A percentile compares a stretch with the other conserved stretches of the same genome.
Conservation (phyloP, 2,888 invertebrate genomes). For the Lasioglossum vierecki region DNA sequence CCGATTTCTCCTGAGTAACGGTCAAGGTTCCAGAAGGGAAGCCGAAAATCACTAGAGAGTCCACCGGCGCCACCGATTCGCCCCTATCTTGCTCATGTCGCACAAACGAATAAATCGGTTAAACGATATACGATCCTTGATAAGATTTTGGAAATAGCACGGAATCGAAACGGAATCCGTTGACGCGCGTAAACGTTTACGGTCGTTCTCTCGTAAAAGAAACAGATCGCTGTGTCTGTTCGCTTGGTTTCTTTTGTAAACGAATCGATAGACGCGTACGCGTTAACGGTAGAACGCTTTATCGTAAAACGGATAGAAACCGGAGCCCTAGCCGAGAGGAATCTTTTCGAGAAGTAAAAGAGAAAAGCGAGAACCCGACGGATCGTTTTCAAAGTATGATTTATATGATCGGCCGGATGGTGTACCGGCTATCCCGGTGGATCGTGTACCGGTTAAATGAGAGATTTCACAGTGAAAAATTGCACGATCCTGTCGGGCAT, state of each 20-base stretch:
- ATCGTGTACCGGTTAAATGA: conserved; percentile 43
- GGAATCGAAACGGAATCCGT: background rate
- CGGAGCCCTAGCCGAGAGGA: conserved; percentile 3
- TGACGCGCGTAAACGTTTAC: conserved; percentile 2
- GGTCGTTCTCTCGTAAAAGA: background rate
- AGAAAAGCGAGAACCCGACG: background rate
- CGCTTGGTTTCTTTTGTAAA: background rate
- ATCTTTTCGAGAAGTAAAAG: background rate
- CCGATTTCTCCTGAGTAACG: conserved; percentile 74
- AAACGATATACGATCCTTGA: background rate
- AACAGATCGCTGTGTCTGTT: background rate
- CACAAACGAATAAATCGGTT: background rate
- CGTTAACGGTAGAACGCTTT: conserved; percentile 4
- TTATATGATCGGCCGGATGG: conserved; percentile 27
- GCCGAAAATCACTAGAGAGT: conserved; percentile 2
- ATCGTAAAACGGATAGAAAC: background rate
- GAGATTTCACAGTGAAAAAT: conserved; percentile 49
- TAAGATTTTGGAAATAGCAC: background rate
- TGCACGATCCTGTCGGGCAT: conserved; percentile 26
- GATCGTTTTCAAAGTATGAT: conserved; percentile 17
- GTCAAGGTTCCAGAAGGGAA: conserved; percentile 51
- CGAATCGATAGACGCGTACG: background rate
- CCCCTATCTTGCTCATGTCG: background rate
- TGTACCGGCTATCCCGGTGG: conserved; percentile 2
- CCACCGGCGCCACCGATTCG: background rate